A percentile compares a stretch with the other conserved stretches of the same genome.
Evolutionary conservation across 2,113 vertebrate genomes (phyloP).

Genomic region (Circaetus cinerascens): DNA sequence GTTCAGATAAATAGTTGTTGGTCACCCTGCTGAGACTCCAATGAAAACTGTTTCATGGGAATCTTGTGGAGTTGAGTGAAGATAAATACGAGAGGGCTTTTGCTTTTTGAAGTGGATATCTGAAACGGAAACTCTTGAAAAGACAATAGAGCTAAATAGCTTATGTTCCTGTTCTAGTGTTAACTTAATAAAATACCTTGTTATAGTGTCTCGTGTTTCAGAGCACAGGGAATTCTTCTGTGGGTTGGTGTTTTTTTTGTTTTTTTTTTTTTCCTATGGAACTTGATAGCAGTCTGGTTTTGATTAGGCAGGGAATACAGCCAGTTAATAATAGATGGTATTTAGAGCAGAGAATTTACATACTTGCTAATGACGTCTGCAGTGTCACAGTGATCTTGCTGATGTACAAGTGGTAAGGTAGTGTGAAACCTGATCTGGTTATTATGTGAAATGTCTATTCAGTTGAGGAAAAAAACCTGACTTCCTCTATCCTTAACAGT

Average conservation of each 20-base stretch:
- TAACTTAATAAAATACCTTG: conserved; percentile 38
- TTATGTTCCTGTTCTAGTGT: conserved; percentile 2
- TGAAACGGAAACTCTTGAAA: conserved; percentile 1
- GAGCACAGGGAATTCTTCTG: conserved; percentile 26
- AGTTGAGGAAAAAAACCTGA: neutral
- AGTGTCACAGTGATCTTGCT: neutral
- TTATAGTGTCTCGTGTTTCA: conserved; percentile 32
- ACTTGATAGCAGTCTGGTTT: conserved; percentile 42
- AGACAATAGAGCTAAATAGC: conserved; percentile 2
- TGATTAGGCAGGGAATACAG: conserved; percentile 49
- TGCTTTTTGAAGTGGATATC: neutral
- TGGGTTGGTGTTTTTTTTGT: neutral
- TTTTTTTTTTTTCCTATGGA: conserved; percentile 1
- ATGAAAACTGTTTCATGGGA: neutral
- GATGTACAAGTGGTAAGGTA: neutral
- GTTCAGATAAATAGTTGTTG: neutral
- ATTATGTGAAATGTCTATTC: conserved; percentile 13
- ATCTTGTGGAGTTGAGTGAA: neutral
- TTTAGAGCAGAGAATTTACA: conserved; percentile 45
- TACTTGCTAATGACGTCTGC: neutral
- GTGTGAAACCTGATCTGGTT: neutral
- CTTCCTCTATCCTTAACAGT: neutral
- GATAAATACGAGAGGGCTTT: neutral
- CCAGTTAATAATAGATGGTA: conserved; percentile 54
- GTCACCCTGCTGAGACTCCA: neutral